phyloP scores from a whole-genome alignment of 2,888 invertebrate genomes.

The Caenorhabditis uteleia region DNA sequence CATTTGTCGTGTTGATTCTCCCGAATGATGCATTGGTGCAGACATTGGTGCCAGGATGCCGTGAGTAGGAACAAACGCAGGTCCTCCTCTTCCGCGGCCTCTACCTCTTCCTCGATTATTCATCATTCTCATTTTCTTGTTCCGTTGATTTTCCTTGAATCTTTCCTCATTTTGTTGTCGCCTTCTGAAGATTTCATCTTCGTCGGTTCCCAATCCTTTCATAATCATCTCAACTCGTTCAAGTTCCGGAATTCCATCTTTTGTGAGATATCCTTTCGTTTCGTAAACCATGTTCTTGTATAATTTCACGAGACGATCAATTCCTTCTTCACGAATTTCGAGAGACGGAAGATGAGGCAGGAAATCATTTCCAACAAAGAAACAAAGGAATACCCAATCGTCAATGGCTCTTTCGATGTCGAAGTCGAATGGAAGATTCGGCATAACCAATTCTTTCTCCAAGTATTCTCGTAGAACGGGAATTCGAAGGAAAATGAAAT shows the following conservation, averaged over 20 bases:
- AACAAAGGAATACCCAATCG: slow-evolving; percentile 98
- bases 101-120: slow-evolving; percentile 46
- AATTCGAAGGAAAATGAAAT: slow-evolving; percentile 79
- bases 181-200: slow-evolving; percentile 95
- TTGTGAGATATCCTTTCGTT: slow-evolving; percentile 79
- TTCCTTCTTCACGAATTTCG: slow-evolving; percentile 82
- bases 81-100: slow-evolving; percentile 25
- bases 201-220: slow-evolving; percentile 87
- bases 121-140: slow-evolving; percentile 71
- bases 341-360: slow-evolving; percentile 95
- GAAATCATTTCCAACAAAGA: slow-evolving; percentile 95
- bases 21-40: slow-evolving; percentile 30
- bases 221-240: slow-evolving; percentile 92
- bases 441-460: slow-evolving; percentile 86
- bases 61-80: slow-evolving; percentile 42
- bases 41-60: slow-evolving; percentile 47
- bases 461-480: slow-evolving; percentile 87
- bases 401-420: slow-evolving; percentile 93
- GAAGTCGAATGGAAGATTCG: slow-evolving; percentile 88
- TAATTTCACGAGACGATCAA: slow-evolving; percentile 87
- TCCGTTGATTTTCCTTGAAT: slow-evolving; percentile 75
- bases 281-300: slow-evolving; percentile 78
- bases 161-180: slow-evolving; percentile 75
- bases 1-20: slow-evolving; percentile 44
- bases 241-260: slow-evolving; percentile 90